These are phyloP conservation scores for Callyntrura guangdongensis DNA, from an alignment of 2,888 invertebrate genomes.

Conservation along the genomic window DNA sequence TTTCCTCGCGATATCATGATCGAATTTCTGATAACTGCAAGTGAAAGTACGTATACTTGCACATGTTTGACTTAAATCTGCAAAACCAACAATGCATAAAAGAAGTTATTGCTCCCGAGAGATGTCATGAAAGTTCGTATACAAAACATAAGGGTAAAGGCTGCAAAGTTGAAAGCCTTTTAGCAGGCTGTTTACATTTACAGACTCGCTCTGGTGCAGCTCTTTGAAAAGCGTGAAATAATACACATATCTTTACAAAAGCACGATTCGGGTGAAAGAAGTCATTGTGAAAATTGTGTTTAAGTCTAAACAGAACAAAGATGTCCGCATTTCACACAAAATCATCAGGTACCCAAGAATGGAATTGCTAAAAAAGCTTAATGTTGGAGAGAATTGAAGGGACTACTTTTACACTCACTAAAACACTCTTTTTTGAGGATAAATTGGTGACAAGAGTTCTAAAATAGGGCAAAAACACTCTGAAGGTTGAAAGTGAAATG, in stretches of 20 bases:
- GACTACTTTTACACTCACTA: slow-evolving; percentile 47
- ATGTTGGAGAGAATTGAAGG: slow-evolving; percentile 14
- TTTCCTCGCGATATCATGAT: background rate
- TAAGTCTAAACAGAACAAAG: background rate
- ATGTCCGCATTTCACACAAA: background rate
- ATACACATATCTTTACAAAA: too few relatives aligned
- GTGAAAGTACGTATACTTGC: background rate
- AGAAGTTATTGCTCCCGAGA: slow-evolving; percentile 64
- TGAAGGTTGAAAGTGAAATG: background rate
- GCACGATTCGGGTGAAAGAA: background rate
- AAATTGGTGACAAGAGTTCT: slow-evolving; percentile 27
- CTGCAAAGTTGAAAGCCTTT: background rate
- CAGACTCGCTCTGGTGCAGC: background rate
- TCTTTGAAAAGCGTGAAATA: background rate
- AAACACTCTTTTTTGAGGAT: slow-evolving; percentile 25
- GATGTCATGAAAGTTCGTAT: slow-evolving; percentile 51
- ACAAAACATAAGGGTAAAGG: background rate
- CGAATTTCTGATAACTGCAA: background rate
- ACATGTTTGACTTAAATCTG: slow-evolving; percentile 9
- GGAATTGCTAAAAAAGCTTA: too few relatives aligned
- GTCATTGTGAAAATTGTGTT: background rate
- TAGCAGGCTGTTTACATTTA: background rate
- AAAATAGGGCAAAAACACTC: background rate
- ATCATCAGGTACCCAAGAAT: too few relatives aligned
- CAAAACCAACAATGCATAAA: background rate